These are phyloP conservation scores for Agrochola lychnidis DNA, from an alignment of 2,888 invertebrate species.

Conservation along the genomic window DNA sequence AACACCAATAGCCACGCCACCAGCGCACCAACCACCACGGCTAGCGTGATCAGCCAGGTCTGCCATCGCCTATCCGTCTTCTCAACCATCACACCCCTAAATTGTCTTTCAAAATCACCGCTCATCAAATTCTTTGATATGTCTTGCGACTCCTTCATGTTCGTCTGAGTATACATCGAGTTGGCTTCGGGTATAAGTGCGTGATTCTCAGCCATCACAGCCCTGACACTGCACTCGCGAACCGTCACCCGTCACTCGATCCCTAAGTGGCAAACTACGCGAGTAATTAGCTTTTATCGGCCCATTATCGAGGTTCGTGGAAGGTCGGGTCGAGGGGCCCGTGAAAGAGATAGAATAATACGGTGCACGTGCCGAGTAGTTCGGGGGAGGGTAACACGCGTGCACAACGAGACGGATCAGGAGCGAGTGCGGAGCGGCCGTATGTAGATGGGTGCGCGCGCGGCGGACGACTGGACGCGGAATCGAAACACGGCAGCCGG, in stretches of 20 bases:
- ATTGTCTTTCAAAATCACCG: conserved; percentile 86
- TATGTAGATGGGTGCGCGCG: conserved; percentile 61
- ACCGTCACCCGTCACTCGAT: conserved; percentile 68
- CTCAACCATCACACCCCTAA: conserved; percentile 76
- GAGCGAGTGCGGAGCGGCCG: conserved; percentile 74
- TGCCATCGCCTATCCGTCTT: conserved; percentile 74
- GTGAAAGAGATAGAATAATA: conserved; percentile 67
- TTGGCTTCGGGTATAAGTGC: conserved; percentile 81
- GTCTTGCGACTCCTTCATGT: conserved; percentile 83
- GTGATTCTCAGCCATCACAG: conserved; percentile 86
- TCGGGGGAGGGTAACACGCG: conserved; percentile 73
- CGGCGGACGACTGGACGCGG: conserved; percentile 64
- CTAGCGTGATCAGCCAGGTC: conserved; percentile 74
- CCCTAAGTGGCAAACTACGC: conserved; percentile 64
- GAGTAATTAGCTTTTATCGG: conserved; percentile 79
- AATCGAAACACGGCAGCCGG: conserved; percentile 55
- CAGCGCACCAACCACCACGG: conserved; percentile 74
- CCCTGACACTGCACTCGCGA: conserved; percentile 79
- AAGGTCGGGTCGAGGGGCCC: conserved; percentile 71
- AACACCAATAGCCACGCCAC: conserved; percentile 81
- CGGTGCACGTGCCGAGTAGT: conserved; percentile 72
- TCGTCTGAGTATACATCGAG: conserved; percentile 84
- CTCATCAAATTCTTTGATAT: conserved; percentile 87
- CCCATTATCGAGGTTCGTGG: conserved; percentile 81
- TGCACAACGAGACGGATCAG: conserved; percentile 75